Evolutionary conservation across 2,888 invertebrate genomes (phyloP).

Genomic region (Amaurobius ferox): DNA sequence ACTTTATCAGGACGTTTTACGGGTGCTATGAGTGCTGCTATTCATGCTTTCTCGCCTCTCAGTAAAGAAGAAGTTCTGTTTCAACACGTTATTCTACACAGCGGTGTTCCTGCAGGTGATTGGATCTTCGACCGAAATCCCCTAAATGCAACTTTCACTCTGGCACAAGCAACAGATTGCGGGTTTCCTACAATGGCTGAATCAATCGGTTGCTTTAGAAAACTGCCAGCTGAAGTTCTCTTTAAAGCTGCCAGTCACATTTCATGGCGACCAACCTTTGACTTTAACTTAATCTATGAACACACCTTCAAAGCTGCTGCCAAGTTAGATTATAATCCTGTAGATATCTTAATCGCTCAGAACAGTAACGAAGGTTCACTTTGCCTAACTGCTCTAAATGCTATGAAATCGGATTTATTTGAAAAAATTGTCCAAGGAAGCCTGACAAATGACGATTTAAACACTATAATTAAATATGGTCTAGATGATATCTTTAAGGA

Average conservation of each 20-base stretch:
- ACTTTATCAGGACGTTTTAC: constrained; percentile 77
- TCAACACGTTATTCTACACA: constrained; percentile 75
- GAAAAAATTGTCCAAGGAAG: constrained; percentile 68
- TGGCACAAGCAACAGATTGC: constrained; percentile 59
- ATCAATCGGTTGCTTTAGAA: constrained; percentile 72
- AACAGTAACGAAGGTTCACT: constrained; percentile 75
- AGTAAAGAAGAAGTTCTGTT: constrained; percentile 72
- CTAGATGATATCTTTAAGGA: constrained; percentile 44
- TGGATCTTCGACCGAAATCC: constrained; percentile 74
- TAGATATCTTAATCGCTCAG: constrained; percentile 75
- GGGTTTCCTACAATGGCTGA: neutral
- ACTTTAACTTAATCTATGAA: constrained; percentile 74
- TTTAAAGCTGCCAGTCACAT: constrained; percentile 71
- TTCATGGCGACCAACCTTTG: constrained; percentile 76
- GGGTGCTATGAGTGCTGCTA: constrained; percentile 76
- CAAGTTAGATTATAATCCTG: constrained; percentile 49
- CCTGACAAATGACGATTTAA: constrained; percentile 66
- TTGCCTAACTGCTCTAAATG: constrained; percentile 74
- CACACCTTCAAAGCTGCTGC: constrained; percentile 73
- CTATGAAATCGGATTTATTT: constrained; percentile 63
- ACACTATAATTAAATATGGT: constrained; percentile 40
- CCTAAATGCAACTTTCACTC: constrained; percentile 48
- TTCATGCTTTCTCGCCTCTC: constrained; percentile 72
- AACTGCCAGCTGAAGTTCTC: constrained; percentile 70
- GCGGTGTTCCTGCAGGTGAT: constrained; percentile 75